phyloP scores from a whole-genome alignment of 2,888 invertebrate species.

The Entomobrya multifasciata region DNA sequence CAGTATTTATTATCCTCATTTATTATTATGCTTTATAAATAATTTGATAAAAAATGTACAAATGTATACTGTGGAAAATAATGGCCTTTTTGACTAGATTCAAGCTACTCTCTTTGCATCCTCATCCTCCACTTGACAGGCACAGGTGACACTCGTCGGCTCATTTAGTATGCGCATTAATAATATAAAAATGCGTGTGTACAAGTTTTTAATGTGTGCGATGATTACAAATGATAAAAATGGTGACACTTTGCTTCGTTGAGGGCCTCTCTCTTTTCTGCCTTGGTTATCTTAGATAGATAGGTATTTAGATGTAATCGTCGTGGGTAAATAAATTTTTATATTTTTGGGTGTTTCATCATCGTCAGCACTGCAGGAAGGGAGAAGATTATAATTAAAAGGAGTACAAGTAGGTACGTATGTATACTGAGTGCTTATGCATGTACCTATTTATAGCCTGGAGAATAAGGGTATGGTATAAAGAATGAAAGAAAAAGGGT shows the following conservation, averaged over 20 bases:
- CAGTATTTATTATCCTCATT: not conserved
- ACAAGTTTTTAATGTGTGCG: constrained; percentile 40
- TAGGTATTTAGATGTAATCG: constrained; percentile 5
- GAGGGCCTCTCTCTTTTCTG: no score
- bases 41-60: not conserved
- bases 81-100: not conserved
- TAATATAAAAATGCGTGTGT: constrained; percentile 52
- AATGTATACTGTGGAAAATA: not conserved
- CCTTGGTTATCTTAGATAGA: no score
- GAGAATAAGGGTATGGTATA: not conserved
- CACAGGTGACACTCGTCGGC: constrained; percentile 56
- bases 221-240: constrained; percentile 13
- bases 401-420: not conserved
- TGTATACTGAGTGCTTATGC: not conserved
- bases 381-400: not conserved
- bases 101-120: not conserved
- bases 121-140: constrained; percentile 46
- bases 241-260: constrained; percentile 40
- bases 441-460: not conserved
- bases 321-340: constrained; percentile 64
- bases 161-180: constrained; percentile 57
- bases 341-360: constrained; percentile 34
- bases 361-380: not conserved
- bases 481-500: constrained; percentile 26
- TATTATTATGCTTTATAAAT: not conserved